Conservation (phyloP, 2,888 invertebrate species). For the Beris morrisii region DNA sequence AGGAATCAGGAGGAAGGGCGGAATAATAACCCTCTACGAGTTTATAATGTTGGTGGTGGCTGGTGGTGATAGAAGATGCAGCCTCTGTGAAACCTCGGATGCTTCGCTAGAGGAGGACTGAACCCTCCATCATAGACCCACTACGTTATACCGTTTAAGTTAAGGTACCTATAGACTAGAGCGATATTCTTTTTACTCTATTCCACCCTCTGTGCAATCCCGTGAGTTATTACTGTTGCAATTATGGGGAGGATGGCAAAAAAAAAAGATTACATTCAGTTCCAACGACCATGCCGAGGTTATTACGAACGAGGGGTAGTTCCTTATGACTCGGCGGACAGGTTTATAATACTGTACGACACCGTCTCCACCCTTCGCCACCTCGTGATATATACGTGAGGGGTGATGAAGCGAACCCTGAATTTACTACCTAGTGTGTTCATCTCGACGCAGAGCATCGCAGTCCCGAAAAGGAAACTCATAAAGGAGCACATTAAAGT, state of each 20-base stretch:
- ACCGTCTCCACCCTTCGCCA: constrained; percentile 19
- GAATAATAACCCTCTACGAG: not conserved
- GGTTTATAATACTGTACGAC: constrained; percentile 36
- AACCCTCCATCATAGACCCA: too few species aligned
- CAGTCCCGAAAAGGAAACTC: constrained; percentile 28
- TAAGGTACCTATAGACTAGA: too few species aligned
- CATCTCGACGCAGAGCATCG: constrained; percentile 9
- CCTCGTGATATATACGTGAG: not conserved
- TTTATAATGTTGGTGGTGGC: too few species aligned
- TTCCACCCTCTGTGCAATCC: constrained; percentile 32
- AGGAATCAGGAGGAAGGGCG: constrained; percentile 5
- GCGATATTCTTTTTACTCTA: not conserved
- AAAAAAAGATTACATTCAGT: not conserved
- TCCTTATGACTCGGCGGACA: constrained; percentile 37
- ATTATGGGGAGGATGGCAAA: constrained; percentile 33
- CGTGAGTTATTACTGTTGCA: constrained; percentile 39
- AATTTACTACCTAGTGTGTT: constrained; percentile 12
- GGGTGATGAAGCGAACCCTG: constrained; percentile 13
- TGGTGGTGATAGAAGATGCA: too few species aligned
- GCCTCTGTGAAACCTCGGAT: too few species aligned
- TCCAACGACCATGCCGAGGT: not conserved
- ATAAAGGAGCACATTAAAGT: constrained; percentile 36
- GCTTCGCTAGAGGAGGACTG: too few species aligned
- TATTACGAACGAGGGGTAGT: constrained; percentile 36
- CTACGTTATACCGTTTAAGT: too few species aligned